Percentiles rank a stretch among this genome's conserved stretches.
Evolutionary conservation across 2,113 vertebrate genomes (phyloP).

Genomic region (Phyllostomus discolor): DNA sequence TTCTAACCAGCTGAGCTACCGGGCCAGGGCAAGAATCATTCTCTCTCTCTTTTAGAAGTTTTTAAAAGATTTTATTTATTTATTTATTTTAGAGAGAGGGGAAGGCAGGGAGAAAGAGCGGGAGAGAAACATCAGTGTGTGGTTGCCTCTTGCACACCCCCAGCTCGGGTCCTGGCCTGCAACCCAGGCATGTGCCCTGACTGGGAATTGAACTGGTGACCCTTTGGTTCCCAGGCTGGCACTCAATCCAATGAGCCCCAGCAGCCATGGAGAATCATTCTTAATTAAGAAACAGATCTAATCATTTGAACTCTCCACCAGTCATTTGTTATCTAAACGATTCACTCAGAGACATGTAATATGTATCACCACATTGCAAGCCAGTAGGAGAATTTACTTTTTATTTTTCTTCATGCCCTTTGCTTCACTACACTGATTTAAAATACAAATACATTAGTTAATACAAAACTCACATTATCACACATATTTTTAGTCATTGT

Average conservation of each 20-base stretch:
- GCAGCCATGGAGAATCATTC: neutral
- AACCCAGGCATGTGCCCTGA: no score
- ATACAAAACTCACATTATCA: constrained; percentile 80
- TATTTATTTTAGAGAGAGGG: no score
- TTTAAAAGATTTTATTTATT: no score
- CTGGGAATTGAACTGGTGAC: no score
- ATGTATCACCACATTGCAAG: constrained; percentile 7
- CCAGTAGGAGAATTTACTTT: constrained; percentile 51
- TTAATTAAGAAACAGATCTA: neutral
- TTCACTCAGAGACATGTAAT: neutral
- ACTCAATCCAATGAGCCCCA: no score
- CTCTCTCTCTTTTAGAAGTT: neutral
- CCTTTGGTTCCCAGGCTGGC: no score
- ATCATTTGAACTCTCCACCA: neutral
- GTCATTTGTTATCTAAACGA: neutral
- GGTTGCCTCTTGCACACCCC: no score
- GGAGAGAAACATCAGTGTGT: no score
- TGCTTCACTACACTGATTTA: constrained; percentile 78
- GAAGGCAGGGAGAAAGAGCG: no score
- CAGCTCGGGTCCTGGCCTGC: no score
- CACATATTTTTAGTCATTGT: constrained; percentile 68
- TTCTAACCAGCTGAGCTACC: no score
- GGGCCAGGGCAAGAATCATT: neutral
- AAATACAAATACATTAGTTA: constrained; percentile 78
- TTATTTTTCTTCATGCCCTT: constrained; percentile 80